Base-by-base conservation (phyloP, 1,140 invertebrate genomes). In the Tribolium madens region DNA sequence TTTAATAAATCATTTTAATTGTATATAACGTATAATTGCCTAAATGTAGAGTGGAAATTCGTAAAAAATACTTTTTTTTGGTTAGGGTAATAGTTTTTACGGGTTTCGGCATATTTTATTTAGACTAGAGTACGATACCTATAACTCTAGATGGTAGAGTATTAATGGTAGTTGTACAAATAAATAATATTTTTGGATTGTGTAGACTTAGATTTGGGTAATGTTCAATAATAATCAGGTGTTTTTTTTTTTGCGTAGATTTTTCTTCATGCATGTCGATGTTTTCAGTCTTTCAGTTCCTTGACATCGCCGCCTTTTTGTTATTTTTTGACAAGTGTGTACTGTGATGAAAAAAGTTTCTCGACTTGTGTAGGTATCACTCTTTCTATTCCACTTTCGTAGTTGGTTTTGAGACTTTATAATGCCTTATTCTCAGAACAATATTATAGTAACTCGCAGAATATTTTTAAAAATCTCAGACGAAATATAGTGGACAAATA, bases 141-240 rank as follows among this genome's bases (percentile, higher is more conserved):
- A 78, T 77, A 81, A 77, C 72, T 79, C 76, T 83, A 81, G 76
- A 82, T 78, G 73, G 79, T 84, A 83, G 78, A 80, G 73, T 79
- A 81, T 82, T 76, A 72, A 81, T 76, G 80, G 78, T 84, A 83
- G 81, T 81, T 83, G 81, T 84, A 81, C 82, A 81, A 82, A 80
- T 80, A 79, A 82, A 78, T 80, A 83, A 83, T 84, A 85, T 85
- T 85, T 85, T 85, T 85, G 82, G 84, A 85, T 85, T 83, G 83
- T 81, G 80, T 85, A 85, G 84, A 78, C 73, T 84, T 64, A 83
- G 80, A 76, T 79, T 81, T 60, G 80, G 78, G 75, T 77, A 81
- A 77, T 77, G 79, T 76, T 77, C 21, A 78, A 70, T 81, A 82
- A 78, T 83, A 81, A 80, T 83, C 79, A 79, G 79, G 81, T 79